Conservation (phyloP, 2,113 vertebrate genomes). For the Miniopterus natalensis region DNA sequence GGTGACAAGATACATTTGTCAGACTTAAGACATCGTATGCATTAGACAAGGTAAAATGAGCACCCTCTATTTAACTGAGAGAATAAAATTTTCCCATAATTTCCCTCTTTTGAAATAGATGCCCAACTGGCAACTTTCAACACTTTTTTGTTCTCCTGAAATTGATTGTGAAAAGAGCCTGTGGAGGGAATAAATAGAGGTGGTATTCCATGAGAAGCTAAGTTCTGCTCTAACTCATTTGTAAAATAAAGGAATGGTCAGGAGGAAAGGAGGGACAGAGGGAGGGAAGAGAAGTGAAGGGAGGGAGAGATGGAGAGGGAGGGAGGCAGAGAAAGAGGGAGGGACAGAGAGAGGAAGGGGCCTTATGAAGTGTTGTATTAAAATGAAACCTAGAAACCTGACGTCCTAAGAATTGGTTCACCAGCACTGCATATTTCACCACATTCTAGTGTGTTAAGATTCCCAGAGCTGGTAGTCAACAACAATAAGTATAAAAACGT, state of each 20-base stretch:
- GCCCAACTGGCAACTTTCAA: neutral
- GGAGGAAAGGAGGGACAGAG: neutral
- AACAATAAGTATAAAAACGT: neutral
- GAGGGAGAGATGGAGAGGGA: neutral
- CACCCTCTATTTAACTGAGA: neutral
- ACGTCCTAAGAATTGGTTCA: rapidly evolving
- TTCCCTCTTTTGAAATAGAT: neutral
- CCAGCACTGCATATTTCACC: rapidly evolving
- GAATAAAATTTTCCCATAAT: neutral
- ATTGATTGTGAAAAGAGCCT: neutral
- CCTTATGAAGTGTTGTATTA: neutral
- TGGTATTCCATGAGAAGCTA: rapidly evolving
- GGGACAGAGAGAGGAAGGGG: rapidly evolving
- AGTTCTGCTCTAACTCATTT: neutral
- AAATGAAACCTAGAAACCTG: neutral
- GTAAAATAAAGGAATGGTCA: too few species aligned
- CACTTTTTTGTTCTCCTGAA: neutral
- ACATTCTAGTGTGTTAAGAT: neutral
- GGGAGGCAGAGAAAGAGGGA: rapidly evolving
- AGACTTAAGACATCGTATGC: neutral
- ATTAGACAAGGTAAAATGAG: neutral
- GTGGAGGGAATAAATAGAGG: too few species aligned
- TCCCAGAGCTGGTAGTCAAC: neutral
- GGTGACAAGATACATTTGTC: neutral
- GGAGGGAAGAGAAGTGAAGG: neutral